phyloP scores from a whole-genome alignment of 2,797 vertebrate species.

The Somateria mollissima region DNA sequence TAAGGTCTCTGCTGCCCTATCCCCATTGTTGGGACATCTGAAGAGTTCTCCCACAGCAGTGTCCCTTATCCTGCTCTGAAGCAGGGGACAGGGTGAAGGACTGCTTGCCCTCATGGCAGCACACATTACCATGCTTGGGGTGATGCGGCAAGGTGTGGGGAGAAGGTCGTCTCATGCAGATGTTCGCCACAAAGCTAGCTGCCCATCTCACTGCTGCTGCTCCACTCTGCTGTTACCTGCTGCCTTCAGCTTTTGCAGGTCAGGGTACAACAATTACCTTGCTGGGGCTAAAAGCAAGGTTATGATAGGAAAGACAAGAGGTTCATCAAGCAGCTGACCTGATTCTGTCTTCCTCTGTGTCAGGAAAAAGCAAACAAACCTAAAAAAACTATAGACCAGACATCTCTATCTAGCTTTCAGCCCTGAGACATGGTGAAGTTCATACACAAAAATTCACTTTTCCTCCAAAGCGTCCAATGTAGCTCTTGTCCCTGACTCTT shows the following conservation, averaged over 20 bases:
- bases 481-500: background rate
- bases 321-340: background rate
- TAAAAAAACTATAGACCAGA: background rate
- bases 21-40: rapidly evolving
- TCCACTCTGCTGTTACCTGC: background rate
- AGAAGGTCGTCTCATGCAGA: background rate
- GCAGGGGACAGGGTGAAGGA: background rate
- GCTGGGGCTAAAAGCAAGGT: background rate
- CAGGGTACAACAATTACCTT: background rate
- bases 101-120: background rate
- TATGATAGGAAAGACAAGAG: background rate
- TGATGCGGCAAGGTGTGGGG: background rate
- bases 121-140: background rate
- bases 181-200: background rate
- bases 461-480: background rate
- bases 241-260: background rate
- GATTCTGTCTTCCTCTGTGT: background rate
- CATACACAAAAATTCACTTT: background rate
- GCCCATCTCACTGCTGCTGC: background rate
- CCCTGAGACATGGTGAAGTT: background rate
- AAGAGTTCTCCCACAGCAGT: background rate
- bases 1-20: background rate
- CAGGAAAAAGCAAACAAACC: background rate
- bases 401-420: background rate
- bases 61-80: background rate